phyloP scores from a whole-genome alignment of 2,797 vertebrate genomes.

The Phoxinus dragarum region DNA sequence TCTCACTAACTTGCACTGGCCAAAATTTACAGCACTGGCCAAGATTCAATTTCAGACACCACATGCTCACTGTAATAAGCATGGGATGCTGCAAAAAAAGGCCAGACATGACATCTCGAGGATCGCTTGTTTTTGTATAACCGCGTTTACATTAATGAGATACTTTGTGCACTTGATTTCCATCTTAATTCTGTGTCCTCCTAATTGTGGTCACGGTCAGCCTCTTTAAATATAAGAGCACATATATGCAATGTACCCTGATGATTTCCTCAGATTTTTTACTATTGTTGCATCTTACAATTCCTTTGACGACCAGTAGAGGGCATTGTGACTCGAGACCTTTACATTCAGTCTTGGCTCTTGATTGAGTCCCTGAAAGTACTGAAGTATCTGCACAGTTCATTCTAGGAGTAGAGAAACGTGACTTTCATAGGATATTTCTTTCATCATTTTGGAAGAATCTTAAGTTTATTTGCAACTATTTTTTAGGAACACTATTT shows the following conservation, averaged over 20 bases:
- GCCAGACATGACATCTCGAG: not conserved
- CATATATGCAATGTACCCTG: not conserved
- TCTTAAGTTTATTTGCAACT: not conserved
- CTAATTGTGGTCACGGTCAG: not conserved
- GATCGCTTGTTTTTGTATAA: not conserved
- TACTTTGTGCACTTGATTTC: not conserved
- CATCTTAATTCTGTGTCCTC: not conserved
- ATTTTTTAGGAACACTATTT: not conserved
- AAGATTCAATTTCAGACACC: slow-evolving; percentile 46
- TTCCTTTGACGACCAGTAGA: slow-evolving; percentile 32
- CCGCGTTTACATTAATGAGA: not conserved
- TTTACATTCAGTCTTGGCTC: not conserved
- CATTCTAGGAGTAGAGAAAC: not conserved
- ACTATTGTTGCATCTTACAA: not conserved
- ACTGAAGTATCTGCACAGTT: not conserved
- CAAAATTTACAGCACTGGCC: not conserved
- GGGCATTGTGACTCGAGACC: slow-evolving; percentile 37
- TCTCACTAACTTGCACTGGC: slow-evolving; percentile 14
- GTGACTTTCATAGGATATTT: not conserved
- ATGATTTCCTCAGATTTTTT: not conserved
- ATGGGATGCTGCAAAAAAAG: not conserved
- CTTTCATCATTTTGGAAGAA: not conserved
- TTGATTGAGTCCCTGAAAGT: not conserved
- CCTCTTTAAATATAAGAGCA: not conserved
- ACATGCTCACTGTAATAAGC: slow-evolving; percentile 39